Base-by-base conservation (phyloP, 2,113 vertebrate genomes). In the Cyanoramphus novaezelandiae region DNA sequence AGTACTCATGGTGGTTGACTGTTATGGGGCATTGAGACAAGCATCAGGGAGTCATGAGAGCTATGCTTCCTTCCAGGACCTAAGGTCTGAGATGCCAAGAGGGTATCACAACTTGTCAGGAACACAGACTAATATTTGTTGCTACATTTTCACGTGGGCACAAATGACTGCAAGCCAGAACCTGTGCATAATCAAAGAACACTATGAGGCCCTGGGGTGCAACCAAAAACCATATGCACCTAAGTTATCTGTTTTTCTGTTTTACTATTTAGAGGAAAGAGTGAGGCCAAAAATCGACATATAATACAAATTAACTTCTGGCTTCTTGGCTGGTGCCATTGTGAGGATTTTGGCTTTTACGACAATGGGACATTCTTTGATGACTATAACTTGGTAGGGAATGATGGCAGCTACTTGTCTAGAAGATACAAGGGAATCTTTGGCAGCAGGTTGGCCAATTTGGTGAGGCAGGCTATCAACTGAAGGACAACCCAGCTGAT, bases 1-100 rank as follows among this genome's bases (percentile, higher is more conserved):
- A 35, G 33, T 35, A 35, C 33, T 35, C 57, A 24, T 24, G 57
- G 13, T 33, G 9, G 6, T 6, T 63, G 29, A 24, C 28, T 46
- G 3, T 33, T 62, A 12, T 0, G 0, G 7, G 13, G 2, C 39
- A 41, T 16, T 17, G 39, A 64, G 16, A 2, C 0, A 11, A 7
- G 13, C 6, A 17, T 11, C 27, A 55, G 17, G 19, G 12, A 27
- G 9, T 43, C 23, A 37, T 6, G 5, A 52, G 6, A 70, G 7
- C 2, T 47, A 35, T 25, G 11, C 2, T 41, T 18, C 18, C 28
- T 57, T 71, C 18, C 5, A 15, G 41, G 46, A 50, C 16, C 35
- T 44, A 39, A 70, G 28, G 5, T 50, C 57, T 35, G 71, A 46
- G 33, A 24, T 24, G 57, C 33, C 21, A 59, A 59, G n/a, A 35